Conservation (phyloP, 2,113 vertebrate species). For the Pionites leucogaster region DNA sequence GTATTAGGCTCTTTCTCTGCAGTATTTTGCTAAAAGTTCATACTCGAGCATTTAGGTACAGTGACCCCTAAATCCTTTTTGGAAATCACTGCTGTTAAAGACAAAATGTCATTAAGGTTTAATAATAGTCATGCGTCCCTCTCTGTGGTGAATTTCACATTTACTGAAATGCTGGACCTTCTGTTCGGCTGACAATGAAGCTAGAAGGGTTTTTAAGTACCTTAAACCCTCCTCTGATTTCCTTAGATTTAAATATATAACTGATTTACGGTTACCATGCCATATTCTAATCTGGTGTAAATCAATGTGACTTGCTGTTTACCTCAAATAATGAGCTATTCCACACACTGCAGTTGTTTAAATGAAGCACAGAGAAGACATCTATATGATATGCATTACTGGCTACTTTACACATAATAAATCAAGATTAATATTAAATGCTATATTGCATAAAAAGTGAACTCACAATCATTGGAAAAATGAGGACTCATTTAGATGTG, state of each 20-base stretch:
- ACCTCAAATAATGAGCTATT: neutral
- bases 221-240: neutral
- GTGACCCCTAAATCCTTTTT: neutral
- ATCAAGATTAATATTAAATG: conserved; percentile 12
- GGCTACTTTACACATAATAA: neutral
- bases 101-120: neutral
- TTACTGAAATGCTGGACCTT: neutral
- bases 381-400: neutral
- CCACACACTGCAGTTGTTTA: neutral
- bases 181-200: neutral
- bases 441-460: neutral
- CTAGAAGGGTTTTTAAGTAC: neutral
- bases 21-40: neutral
- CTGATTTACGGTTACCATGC: neutral
- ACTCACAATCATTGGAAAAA: neutral
- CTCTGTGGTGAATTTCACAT: neutral
- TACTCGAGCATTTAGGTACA: neutral
- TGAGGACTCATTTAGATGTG: neutral
- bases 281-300: neutral
- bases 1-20: neutral
- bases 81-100: neutral
- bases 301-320: conserved; percentile 29
- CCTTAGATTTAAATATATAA: neutral
- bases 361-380: neutral
- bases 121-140: neutral